phyloP scores from a whole-genome alignment of 2,113 vertebrate species.

The Melanerpes aurifrons region DNA sequence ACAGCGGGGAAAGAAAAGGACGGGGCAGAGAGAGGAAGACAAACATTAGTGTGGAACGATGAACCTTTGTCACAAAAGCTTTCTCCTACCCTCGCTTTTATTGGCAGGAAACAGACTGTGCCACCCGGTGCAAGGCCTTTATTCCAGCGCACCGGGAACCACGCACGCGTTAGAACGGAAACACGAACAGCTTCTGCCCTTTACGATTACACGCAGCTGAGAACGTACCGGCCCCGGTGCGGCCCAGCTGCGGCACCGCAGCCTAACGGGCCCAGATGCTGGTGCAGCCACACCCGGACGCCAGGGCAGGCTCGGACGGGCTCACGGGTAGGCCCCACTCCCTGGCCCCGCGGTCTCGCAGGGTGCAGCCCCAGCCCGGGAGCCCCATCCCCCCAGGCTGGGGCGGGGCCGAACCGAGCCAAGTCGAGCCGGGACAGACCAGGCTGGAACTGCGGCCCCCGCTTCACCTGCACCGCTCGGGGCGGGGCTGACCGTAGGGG shows the following conservation, averaged over 20 bases:
- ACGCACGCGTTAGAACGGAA: too few relatives aligned
- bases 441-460: not conserved
- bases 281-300: not conserved
- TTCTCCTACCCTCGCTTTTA: not conserved
- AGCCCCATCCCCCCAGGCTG: rapidly evolving
- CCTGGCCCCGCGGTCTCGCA: too few relatives aligned
- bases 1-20: not conserved
- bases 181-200: rapidly evolving
- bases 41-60: rapidly evolving
- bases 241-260: not conserved
- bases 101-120: not conserved
- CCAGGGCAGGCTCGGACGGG: not conserved
- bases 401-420: rapidly evolving
- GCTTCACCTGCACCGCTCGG: not conserved
- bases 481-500: not conserved
- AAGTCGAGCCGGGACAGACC: rapidly evolving
- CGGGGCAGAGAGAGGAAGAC: too few relatives aligned
- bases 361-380: not conserved
- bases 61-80: not conserved
- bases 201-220: rapidly evolving
- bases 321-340: not conserved
- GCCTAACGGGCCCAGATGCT: not conserved
- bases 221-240: not conserved
- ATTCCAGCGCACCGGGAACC: not conserved
- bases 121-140: rapidly evolving